phyloP scores from a whole-genome alignment of 2,797 vertebrate genomes.

The Malurus splendens region DNA sequence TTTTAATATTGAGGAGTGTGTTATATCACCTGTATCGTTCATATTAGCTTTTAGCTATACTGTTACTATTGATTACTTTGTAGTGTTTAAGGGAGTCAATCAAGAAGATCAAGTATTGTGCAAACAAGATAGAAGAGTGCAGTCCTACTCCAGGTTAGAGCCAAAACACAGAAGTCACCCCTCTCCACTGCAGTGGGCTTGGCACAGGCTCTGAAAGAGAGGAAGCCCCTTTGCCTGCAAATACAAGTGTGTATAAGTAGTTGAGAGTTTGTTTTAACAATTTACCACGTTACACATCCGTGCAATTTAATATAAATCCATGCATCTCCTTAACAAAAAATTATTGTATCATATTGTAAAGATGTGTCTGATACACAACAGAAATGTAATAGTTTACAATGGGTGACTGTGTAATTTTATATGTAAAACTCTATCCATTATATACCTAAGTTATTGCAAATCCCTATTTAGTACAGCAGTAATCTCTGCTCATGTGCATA shows the following conservation, averaged over 20 bases:
- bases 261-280: neutral
- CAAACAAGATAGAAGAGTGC: neutral
- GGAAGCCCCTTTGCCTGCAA: neutral
- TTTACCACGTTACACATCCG: neutral
- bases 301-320: neutral
- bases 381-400: neutral
- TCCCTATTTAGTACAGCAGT: neutral
- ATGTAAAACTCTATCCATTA: neutral
- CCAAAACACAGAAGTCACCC: neutral
- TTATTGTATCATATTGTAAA: neutral
- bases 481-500: neutral
- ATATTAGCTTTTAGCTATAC: neutral
- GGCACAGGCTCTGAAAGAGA: neutral
- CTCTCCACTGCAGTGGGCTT: neutral
- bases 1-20: neutral
- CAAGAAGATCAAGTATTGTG: neutral
- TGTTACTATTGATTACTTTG: neutral
- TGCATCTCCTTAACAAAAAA: neutral
- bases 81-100: neutral
- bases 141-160: neutral
- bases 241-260: neutral
- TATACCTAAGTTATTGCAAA: neutral
- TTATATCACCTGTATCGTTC: neutral
- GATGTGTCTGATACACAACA: neutral
- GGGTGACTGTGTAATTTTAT: neutral